Evolutionary conservation across 2,888 invertebrate genomes (phyloP), one percentile per base, ranked within the genome.

Genomic region (Bombyx huttoni): DNA sequence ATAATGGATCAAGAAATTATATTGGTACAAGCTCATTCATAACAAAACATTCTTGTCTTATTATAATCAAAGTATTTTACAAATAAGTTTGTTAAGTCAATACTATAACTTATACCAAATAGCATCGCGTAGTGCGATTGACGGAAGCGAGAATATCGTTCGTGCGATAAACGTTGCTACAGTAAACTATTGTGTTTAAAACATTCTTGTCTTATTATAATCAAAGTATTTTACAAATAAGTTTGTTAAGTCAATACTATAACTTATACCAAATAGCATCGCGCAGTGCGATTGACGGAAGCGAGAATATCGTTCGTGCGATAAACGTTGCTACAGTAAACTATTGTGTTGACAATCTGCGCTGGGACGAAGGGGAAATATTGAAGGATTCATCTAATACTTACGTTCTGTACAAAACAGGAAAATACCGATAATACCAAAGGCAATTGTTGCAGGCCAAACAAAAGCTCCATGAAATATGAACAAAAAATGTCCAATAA

Each of bases 131-230:
- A 60, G 62, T 71, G 73, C 69, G 68, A 68, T 64, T 65, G 69
- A 71, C 74, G 75, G 73, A 77, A 73, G 63, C 62, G 58, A 65
- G 65, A 72, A 75, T 66, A 63, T 66, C 65, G 63, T 51, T 68
- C 68, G 66, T 69, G 73, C 75, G 77, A 78, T 78, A 79, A 73
- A 69, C 65, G 62, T 64, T 55, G 50, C 55, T 50, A 50, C 52
- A 54, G 52, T 50, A 34, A 49, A 46, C n/a, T n/a, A n/a, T n/a
- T n/a, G n/a, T n/a, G n/a, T n/a, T n/a, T n/a, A 2, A 5, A 24
- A 24, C 2, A 24, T 24, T 24, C 24, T 3, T 24, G 24, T 24
- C 24, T 24, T 24, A 5, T 24, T 24, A 24, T 24, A 24, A 24
- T 5, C 24, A 24, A 24, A 5, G 47, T 8, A n/a, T 47, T 12